Evolutionary conservation across 2,797 vertebrate genomes (phyloP), one percentile per base, ranked within the genome.

Genomic region (Lacerta agilis): DNA sequence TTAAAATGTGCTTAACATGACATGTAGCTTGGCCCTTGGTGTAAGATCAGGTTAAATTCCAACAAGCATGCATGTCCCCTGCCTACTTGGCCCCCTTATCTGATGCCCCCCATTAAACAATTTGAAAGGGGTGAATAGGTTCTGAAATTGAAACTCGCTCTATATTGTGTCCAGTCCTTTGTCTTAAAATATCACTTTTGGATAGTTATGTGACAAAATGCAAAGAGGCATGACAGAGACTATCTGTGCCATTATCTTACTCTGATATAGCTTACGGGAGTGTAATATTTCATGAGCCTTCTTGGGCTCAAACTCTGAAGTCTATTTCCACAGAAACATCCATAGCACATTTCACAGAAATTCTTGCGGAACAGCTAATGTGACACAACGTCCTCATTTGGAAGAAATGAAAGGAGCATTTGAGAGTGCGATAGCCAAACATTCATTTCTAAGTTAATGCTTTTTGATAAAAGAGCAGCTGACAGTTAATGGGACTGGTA

Each of bases 141-240:
- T 64, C 36, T 15, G 23, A 36, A 43, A 69, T n/a, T 69, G 17
- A 17, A 25, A 1, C 27, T 0, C 1, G 4, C 38, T 83, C 1
- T 61, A 81, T 15, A 7, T 64, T 58, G 86, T 38, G 78, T n/a
- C 79, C 72, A 11, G 0, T 80, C 8, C 43, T 66, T 90, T 69
- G 0, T 71, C 85, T 29, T 10, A 6, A 45, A 86, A 8, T 15
- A 75, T 3, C 0, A 0, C 76, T 93, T 86, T 82, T 33, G 38
- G 85, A 0, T 45, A 0, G 0, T n/a, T 88, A 0, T 0, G 25
- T 71, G 1, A 4, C 8, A 82, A 89, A 77, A 73, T 5, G 1
- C 38, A 78, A 79, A 45, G 49, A n/a, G 9, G 33, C 8, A 0
- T 0, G 1, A 5, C 36, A 79, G 69, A 0, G 0, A 0, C 4